Base-by-base conservation (phyloP, 2,888 invertebrate genomes). In the Nomada ferruginata region DNA sequence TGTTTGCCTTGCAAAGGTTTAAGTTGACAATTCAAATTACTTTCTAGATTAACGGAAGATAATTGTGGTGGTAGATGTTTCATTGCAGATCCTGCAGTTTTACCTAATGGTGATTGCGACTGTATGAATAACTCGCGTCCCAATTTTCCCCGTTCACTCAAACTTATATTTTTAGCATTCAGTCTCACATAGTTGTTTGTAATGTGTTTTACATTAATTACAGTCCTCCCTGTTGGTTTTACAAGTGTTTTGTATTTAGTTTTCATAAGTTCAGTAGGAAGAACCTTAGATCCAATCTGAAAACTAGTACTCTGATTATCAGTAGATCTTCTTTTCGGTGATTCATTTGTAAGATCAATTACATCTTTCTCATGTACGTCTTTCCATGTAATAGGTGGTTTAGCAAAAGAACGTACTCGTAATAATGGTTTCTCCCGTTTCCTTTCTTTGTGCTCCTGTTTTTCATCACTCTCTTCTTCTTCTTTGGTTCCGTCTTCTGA, bases 361-460 rank as follows among this genome's bases (percentile, higher is more conserved):
- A 83, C n/a, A 36, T 78, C 70, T 44, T 76, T 82, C 44, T 88
- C 88, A 63, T 85, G 87, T 68, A 70, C 85, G 63, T 90, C 91
- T 23, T 90, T 78, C 92, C 92, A 93, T 0, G 90, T 91, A 1
- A 84, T 87, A 0, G 92, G 91, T 29, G 90, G 89, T 76, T 92
- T 93, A 2, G 93, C 93, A 78, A 93, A 93, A 13, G 92, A 90
- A 50, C 91, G 85, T 36, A 93, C 87, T 74, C 92, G 89, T 63
- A 92, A 64, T 5, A 88, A 18, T 66, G 91, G 90, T 47, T 86
- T 88, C 26, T 80, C 76, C 53, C 71, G 36, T 36, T 36, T 36
- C 36, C 36, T 36, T 36, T 36, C 7, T 36, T 36, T 0, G 36
- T 36, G 36, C 0, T 7, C 7, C 7, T 36, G 36, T 36, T 36